These are phyloP conservation scores for Lucinisca nassula DNA, from an alignment of 2,888 invertebrate genomes.

Conservation along the genomic window DNA sequence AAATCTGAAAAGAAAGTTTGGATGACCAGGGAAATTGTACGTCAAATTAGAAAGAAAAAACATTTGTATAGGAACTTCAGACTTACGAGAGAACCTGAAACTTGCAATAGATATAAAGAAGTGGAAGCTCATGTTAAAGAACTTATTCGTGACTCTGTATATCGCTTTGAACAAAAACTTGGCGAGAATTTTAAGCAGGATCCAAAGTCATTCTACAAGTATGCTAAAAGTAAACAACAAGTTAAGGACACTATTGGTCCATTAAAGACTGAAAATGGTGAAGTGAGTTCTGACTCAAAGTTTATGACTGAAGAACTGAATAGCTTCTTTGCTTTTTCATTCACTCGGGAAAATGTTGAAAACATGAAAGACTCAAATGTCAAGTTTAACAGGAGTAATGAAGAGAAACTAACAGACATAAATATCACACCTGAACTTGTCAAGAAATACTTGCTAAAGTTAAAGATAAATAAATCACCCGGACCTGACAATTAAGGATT, in stretches of 20 bases:
- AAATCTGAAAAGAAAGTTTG: constrained; percentile 14
- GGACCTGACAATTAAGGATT: too few species aligned
- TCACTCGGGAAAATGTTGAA: neutral
- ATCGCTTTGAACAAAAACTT: constrained; percentile 5
- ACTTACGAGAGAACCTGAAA: constrained; percentile 16
- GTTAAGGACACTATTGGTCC: constrained; percentile 14
- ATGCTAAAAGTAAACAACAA: constrained; percentile 12
- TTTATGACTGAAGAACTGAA: neutral
- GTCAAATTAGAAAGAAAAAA: constrained; percentile 4
- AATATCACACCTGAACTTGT: neutral
- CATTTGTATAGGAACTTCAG: constrained; percentile 14
- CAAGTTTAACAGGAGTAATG: too few species aligned
- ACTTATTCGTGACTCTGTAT: constrained; percentile 2
- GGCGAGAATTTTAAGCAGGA: constrained; percentile 3
- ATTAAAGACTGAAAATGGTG: neutral
- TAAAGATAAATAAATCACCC: too few species aligned
- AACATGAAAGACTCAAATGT: too few species aligned
- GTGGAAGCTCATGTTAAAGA: constrained; percentile 18
- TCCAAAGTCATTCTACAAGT: constrained; percentile 28
- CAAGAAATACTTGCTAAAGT: neutral
- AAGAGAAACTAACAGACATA: neutral
- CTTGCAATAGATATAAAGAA: constrained; percentile 14
- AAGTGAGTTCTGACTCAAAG: constrained; percentile 1
- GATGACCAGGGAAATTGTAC: neutral
- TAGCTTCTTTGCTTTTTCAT: neutral